Evolutionary conservation across 1,140 invertebrate species (phyloP).

Genomic region (Halictus rubicundus): DNA sequence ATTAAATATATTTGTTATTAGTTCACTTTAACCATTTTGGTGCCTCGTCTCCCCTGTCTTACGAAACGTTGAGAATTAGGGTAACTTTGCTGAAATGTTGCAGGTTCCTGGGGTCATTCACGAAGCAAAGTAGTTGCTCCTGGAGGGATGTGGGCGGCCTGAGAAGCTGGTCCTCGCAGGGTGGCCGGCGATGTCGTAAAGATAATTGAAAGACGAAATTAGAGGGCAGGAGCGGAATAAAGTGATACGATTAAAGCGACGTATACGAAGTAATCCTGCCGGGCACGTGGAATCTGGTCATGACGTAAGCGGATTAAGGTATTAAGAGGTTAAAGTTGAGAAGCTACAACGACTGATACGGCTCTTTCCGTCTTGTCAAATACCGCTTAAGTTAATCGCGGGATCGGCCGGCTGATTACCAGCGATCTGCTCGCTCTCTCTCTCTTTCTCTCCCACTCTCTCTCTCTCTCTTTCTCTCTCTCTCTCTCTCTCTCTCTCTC

Average conservation of each 20-base stretch:
- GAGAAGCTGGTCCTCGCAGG: no score
- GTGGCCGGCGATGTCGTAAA: neutral
- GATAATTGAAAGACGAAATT: slow-evolving; percentile 39
- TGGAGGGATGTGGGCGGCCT: no score
- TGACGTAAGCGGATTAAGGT: slow-evolving; percentile 63
- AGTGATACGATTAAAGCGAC: slow-evolving; percentile 42
- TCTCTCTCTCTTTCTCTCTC: no score
- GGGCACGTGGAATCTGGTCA: slow-evolving; percentile 59
- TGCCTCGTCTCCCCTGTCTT: no score
- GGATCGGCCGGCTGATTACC: slow-evolving; percentile 19
- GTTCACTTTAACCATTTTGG: no score
- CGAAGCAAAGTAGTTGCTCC: neutral
- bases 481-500: no score
- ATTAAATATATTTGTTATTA: no score
- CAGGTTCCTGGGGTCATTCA: no score
- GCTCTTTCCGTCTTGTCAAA: slow-evolving; percentile 35
- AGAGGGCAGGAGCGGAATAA: slow-evolving; percentile 32
- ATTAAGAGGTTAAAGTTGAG: slow-evolving; percentile 62
- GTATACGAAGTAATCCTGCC: slow-evolving; percentile 52
- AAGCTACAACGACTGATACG: slow-evolving; percentile 56
- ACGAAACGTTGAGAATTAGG: no score
- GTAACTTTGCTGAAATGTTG: no score
- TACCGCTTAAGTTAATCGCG: slow-evolving; percentile 36
- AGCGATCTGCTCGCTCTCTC: neutral
- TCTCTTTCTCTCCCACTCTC: no score